Evolutionary conservation across 1,140 invertebrate genomes (phyloP).

Genomic region (Amyelois transitella): DNA sequence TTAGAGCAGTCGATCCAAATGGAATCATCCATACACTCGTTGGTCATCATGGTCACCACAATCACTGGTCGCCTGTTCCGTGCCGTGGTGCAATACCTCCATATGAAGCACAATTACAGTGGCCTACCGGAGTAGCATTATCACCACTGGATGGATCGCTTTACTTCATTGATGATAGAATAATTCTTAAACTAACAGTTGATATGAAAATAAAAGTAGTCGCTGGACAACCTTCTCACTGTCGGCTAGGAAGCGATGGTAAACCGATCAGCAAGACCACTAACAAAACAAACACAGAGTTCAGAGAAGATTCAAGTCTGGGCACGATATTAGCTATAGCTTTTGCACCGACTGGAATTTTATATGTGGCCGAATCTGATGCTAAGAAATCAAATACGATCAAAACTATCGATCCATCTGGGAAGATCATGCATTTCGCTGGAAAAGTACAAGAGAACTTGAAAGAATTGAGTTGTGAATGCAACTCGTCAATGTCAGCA

Average conservation of each 20-base stretch:
- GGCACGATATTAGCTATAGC: conserved; percentile 88
- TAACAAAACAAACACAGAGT: conserved; percentile 59
- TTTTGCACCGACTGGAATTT: conserved; percentile 93
- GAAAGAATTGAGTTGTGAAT: conserved; percentile 75
- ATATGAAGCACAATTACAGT: conserved; percentile 90
- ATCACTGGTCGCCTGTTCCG: conserved; percentile 92
- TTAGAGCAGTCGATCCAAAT: conserved; percentile 90
- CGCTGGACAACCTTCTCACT: conserved; percentile 93
- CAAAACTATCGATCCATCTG: conserved; percentile 86
- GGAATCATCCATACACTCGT: conserved; percentile 96
- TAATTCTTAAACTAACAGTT: conserved; percentile 92
- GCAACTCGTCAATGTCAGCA: conserved; percentile 74
- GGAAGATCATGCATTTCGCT: conserved; percentile 88
- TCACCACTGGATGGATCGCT: conserved; percentile 95
- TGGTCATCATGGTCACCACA: conserved; percentile 93
- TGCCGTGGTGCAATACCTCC: conserved; percentile 87
- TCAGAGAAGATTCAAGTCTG: conserved; percentile 71
- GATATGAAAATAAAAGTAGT: conserved; percentile 93
- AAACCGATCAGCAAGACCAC: conserved; percentile 46
- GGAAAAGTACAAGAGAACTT: conserved; percentile 81
- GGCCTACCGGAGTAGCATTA: conserved; percentile 95
- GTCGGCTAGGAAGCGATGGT: conserved; percentile 73
- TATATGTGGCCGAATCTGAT: conserved; percentile 96
- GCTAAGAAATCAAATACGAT: conserved; percentile 92
- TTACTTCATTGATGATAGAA: conserved; percentile 95